Percentiles rank a stretch among this genome's conserved stretches.
Evolutionary conservation across 1,140 invertebrate species (phyloP).

Genomic region (Calephelis nemesis): DNA sequence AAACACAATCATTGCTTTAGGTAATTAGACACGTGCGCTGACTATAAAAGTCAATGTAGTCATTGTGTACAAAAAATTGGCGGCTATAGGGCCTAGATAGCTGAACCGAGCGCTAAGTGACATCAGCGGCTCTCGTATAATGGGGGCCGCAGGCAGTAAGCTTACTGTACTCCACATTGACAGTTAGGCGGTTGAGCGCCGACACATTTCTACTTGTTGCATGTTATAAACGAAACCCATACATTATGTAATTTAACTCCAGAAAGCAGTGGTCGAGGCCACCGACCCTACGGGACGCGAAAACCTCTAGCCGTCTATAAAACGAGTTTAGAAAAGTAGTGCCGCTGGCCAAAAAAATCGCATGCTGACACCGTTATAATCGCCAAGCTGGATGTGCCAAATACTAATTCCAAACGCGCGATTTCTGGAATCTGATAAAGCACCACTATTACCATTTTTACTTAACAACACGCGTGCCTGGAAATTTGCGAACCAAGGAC

Average conservation of each 20-base stretch:
- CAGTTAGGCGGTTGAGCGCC: slow-evolving; percentile 77
- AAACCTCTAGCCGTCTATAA: slow-evolving; percentile 78
- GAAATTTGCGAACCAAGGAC: slow-evolving; percentile 65
- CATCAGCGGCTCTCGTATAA: slow-evolving; percentile 77
- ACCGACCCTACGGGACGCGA: slow-evolving; percentile 77
- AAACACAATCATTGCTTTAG: slow-evolving; percentile 20
- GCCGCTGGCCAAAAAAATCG: slow-evolving; percentile 80
- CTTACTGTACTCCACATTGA: slow-evolving; percentile 79
- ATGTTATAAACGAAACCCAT: slow-evolving; percentile 73
- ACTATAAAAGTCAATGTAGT: slow-evolving; percentile 69
- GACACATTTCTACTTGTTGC: slow-evolving; percentile 80
- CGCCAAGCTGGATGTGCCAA: slow-evolving; percentile 78
- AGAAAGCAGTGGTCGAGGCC: slow-evolving; percentile 70
- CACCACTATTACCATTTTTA: slow-evolving; percentile 70
- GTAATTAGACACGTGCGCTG: slow-evolving; percentile 65
- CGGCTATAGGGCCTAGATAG: slow-evolving; percentile 77
- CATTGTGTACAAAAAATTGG: slow-evolving; percentile 74
- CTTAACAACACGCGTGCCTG: slow-evolving; percentile 65
- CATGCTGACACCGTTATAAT: slow-evolving; percentile 80
- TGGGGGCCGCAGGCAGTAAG: slow-evolving; percentile 74
- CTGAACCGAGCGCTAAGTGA: slow-evolving; percentile 75
- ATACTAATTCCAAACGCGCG: slow-evolving; percentile 70
- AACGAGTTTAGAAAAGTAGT: slow-evolving; percentile 80
- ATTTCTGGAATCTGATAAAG: slow-evolving; percentile 69
- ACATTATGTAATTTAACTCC: slow-evolving; percentile 80